Conservation (phyloP, 2,888 invertebrate genomes). For the Clivina fossor region DNA sequence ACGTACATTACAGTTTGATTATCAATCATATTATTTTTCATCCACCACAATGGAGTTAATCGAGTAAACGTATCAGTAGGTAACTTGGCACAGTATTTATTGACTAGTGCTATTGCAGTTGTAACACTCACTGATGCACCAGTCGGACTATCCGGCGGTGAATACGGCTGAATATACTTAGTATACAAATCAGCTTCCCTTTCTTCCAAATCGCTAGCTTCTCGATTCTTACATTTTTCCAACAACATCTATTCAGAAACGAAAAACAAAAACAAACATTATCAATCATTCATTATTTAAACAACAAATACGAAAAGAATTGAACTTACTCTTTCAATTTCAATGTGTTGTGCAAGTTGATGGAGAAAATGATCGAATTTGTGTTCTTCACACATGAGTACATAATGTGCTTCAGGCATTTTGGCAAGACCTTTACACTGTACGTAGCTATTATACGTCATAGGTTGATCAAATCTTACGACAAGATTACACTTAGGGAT, state of each 20-base stretch:
- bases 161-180: conserved; percentile 66
- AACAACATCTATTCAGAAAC: conserved; percentile 27
- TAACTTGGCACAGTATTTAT: conserved; percentile 95
- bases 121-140: conserved; percentile 71
- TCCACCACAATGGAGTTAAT: conserved; percentile 83
- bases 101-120: conserved; percentile 87
- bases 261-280: background rate
- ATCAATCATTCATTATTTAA: background rate
- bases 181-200: conserved; percentile 68
- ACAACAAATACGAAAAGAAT: too few relatives aligned
- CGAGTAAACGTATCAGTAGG: conserved; percentile 98
- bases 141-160: conserved; percentile 58
- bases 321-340: conserved; percentile 72
- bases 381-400: conserved; percentile 66
- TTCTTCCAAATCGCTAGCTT: conserved; percentile 71
- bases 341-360: conserved; percentile 72
- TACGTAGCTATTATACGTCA: conserved; percentile 77
- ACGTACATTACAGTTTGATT: conserved; percentile 58
- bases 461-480: conserved; percentile 80
- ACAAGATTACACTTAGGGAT: conserved; percentile 93
- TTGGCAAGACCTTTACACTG: conserved; percentile 85
- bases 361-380: conserved; percentile 62
- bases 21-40: conserved; percentile 50
- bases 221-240: conserved; percentile 52
- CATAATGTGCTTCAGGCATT: conserved; percentile 74